Evolutionary conservation across 1,140 invertebrate genomes (phyloP), one percentile per base, ranked within the genome.

Genomic region (Whitmania pigra): DNA sequence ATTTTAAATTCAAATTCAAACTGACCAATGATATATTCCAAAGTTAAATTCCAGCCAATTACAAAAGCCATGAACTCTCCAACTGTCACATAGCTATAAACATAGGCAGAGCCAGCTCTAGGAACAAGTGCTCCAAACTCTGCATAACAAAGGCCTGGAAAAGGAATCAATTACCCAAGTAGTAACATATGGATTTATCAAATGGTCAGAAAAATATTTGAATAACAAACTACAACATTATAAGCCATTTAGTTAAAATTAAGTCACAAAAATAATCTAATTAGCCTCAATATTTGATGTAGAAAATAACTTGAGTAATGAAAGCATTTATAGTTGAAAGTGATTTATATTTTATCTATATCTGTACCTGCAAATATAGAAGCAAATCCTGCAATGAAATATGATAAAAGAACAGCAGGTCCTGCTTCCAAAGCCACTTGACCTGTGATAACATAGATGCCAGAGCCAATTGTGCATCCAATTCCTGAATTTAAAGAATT

Each of bases 1-100:
- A 49, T 49, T 49, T 49, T 17, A 11, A 68, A 22, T 22, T 29
- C n/a, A 43, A 40, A 27, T 63, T 27, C 43, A 63, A 36, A 67
- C 75, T 83, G 81, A 92, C 90, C 91, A 73, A 94, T 92, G 5
- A 90, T 87, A 83, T 93, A 93, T 83, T 94, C 92, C 76, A 94
- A 79, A 73, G 93, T 89, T 9, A 94, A 83, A 85, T 92, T 93
- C 92, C 92, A 94, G 49, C 92, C 92, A 80, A 97, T 96, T 77
- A 97, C 87, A 84, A 97, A 97, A 73, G 93, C 94, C 79, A 95
- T 88, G 80, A 97, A 90, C 83, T 94, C 91, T 15, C 91, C 91
- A 49, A 93, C 88, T 43, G 88, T 90, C 0, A 92, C 89, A 80
- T 93, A 94, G 78, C 88, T 91, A 79, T 96, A 97, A 85, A 94